These are phyloP conservation scores for Apteryx owenii DNA, from an alignment of 2,113 vertebrate genomes.

Conservation along the genomic window DNA sequence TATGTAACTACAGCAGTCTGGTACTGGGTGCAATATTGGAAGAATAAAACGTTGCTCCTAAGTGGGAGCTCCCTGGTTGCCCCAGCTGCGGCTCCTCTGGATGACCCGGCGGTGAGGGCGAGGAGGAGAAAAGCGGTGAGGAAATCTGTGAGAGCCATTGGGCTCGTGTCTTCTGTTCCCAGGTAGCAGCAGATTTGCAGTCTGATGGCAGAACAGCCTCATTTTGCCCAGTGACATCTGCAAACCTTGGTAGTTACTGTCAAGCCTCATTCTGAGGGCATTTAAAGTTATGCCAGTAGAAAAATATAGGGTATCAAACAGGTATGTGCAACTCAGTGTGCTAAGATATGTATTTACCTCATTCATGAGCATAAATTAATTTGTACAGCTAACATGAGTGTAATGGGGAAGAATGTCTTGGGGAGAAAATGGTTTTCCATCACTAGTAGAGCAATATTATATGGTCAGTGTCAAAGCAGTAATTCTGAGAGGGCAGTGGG, in stretches of 20 bases:
- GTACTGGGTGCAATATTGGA: background rate
- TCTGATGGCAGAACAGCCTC: background rate
- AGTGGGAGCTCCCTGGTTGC: background rate
- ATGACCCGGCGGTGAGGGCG: no score
- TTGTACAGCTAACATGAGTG: background rate
- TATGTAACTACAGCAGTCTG: background rate
- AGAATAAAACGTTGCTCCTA: background rate
- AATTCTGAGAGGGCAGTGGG: background rate
- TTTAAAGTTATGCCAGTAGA: background rate
- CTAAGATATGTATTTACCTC: background rate
- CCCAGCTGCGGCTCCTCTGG: no score
- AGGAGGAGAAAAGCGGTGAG: background rate
- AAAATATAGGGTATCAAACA: rapidly evolving
- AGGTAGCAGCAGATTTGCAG: rapidly evolving
- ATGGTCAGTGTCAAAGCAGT: background rate
- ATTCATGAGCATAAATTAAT: background rate
- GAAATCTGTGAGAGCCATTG: no score
- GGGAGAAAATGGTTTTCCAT: rapidly evolving
- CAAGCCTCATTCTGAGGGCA: background rate
- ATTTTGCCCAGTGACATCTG: rapidly evolving
- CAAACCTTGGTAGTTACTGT: background rate
- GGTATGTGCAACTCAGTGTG: background rate
- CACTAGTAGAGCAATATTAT: background rate
- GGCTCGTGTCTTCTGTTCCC: background rate
- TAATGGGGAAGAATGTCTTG: background rate